A percentile compares a stretch with the other conserved stretches of the same genome.
phyloP scores from a whole-genome alignment of 2,113 vertebrate species.

The Jaculus jaculus region DNA sequence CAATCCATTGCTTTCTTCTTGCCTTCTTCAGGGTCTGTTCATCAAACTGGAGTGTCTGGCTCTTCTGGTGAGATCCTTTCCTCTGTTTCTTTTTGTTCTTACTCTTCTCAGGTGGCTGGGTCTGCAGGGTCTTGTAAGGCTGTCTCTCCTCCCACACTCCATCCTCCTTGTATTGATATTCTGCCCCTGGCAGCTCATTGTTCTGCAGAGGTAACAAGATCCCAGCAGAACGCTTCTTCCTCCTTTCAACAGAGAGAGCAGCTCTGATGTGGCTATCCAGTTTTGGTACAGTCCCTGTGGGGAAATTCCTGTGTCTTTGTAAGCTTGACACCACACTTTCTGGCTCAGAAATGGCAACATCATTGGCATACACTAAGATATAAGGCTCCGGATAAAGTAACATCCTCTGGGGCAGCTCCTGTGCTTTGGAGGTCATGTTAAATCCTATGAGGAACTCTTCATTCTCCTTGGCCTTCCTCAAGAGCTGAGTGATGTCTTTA shows the following conservation, averaged over 20 bases:
- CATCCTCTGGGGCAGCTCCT: constrained; percentile 80
- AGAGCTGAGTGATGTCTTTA: constrained; percentile 91
- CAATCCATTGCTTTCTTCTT: constrained; percentile 94
- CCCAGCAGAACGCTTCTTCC: constrained; percentile 86
- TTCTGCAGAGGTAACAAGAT: constrained; percentile 92
- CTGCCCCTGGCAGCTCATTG: constrained; percentile 94
- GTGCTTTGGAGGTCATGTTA: constrained; percentile 84
- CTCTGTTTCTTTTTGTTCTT: constrained; percentile 91
- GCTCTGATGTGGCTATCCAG: constrained; percentile 75
- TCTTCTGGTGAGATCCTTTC: constrained; percentile 89
- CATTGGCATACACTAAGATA: constrained; percentile 95
- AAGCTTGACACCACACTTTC: constrained; percentile 92
- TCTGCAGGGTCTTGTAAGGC: constrained; percentile 88
- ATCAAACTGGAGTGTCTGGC: constrained; percentile 94
- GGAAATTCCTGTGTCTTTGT: constrained; percentile 82
- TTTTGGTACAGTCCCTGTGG: constrained; percentile 68
- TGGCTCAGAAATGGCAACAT: constrained; percentile 94
- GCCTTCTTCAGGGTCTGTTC: constrained; percentile 96
- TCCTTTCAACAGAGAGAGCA: constrained; percentile 38
- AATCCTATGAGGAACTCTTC: constrained; percentile 90
- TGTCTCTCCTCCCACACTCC: constrained; percentile 88
- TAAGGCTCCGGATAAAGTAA: constrained; percentile 89
- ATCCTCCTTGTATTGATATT: constrained; percentile 87
- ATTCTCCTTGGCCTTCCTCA: constrained; percentile 89
- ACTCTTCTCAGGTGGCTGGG: constrained; percentile 86